phyloP scores from a whole-genome alignment of 2,888 invertebrate species.

The Dendrolimus houi region DNA sequence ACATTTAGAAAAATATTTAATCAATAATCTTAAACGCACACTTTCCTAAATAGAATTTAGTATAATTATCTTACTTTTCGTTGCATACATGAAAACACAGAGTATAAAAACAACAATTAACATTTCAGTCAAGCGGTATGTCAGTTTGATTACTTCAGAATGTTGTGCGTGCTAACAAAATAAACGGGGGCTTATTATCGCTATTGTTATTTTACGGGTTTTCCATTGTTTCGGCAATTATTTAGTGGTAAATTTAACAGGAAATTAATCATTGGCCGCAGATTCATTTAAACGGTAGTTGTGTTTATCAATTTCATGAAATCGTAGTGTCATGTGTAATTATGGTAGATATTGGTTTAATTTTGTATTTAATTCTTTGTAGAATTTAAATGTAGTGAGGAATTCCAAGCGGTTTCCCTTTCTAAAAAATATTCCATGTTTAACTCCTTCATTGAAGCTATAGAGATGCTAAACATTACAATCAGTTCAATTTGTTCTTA shows the following conservation, averaged over 20 bases:
- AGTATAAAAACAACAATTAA: background rate
- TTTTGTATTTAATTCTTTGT: too few species aligned
- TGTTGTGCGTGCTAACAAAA: slow-evolving; percentile 34
- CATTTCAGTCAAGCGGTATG: slow-evolving; percentile 4
- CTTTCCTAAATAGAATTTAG: background rate
- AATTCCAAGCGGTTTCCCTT: too few species aligned
- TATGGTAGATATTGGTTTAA: too few species aligned
- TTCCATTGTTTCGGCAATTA: slow-evolving; percentile 36
- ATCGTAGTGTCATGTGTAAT: too few species aligned
- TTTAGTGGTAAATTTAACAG: slow-evolving; percentile 24
- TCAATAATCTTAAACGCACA: too few species aligned
- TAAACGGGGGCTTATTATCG: slow-evolving; percentile 27
- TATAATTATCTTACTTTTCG: background rate
- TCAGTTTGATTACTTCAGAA: slow-evolving; percentile 27
- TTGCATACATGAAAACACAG: background rate
- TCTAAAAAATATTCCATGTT: too few species aligned
- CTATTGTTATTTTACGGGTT: slow-evolving; percentile 23
- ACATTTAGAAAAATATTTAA: too few species aligned
- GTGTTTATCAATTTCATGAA: too few species aligned
- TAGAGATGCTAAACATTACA: too few species aligned
- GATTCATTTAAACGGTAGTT: background rate
- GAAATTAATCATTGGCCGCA: slow-evolving; percentile 31
- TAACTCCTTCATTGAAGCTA: too few species aligned
- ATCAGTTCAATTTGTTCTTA: too few species aligned
- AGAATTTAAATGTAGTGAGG: too few species aligned